phyloP scores from a whole-genome alignment of 2,113 vertebrate genomes.

The Lontra canadensis region DNA sequence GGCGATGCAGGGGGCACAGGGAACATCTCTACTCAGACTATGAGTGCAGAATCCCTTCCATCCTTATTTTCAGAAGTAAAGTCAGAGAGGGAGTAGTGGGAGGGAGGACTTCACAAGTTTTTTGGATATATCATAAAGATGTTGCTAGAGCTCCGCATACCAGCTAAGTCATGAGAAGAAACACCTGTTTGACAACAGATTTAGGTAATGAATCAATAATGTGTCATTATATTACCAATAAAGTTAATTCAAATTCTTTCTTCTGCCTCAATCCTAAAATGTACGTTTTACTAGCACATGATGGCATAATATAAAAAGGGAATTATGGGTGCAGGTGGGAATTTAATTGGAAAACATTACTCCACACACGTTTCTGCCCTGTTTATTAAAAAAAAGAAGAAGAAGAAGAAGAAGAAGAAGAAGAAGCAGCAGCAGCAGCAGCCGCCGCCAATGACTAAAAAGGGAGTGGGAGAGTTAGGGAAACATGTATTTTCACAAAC shows the following conservation, averaged over 20 bases:
- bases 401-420: no score
- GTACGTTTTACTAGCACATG: not conserved
- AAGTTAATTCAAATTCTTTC: not conserved
- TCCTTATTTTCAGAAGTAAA: not conserved
- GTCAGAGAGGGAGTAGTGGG: not conserved
- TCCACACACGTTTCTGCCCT: not conserved
- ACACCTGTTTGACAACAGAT: not conserved
- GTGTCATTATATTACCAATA: not conserved
- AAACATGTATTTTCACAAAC: not conserved
- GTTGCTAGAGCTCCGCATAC: accelerated
- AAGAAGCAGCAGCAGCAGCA: no score
- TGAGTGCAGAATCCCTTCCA: not conserved
- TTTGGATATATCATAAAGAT: not conserved
- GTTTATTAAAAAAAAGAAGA: not conserved
- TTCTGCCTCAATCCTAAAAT: no score
- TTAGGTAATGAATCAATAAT: not conserved
- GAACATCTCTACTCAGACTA: not conserved
- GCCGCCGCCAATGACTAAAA: not conserved
- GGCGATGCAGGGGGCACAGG: accelerated
- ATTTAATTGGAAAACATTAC: not conserved
- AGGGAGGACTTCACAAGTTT: not conserved
- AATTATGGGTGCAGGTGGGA: not conserved
- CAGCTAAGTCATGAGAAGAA: not conserved
- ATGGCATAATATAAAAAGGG: not conserved
- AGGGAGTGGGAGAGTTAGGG: not conserved